Base-by-base conservation (phyloP, 1,140 invertebrate species). In the Gryllus bimaculatus region DNA sequence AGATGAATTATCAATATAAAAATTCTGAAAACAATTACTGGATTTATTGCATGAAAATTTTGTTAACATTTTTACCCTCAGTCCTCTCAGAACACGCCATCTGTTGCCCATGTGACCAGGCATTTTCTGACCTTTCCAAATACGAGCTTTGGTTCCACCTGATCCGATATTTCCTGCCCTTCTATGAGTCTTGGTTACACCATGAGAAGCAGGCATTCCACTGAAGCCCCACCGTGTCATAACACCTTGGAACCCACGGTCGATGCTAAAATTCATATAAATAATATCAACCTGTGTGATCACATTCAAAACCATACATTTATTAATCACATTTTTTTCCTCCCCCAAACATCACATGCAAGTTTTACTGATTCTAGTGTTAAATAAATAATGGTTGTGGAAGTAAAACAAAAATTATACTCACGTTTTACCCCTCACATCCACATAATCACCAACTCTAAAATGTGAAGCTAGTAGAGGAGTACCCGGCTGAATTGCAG, bases 171-270 rank as follows among this genome's bases (percentile, higher is more conserved):
- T 93, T 81, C 98, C 98, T 78, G 92, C 90, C 84, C 96, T 90
- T 82, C 98, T 89, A 86, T 99, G 97, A 26, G 94, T 95, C 90
- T 99, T 99, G 0, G 98, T 99, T 8, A 92, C 90, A 82, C 98
- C 97, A 85, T 98, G 97, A 76, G 92, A 92, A 10, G 93, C 93
- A 81, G 95, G 96, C 90, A 95, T 93, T 79, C 98, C 98, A 84
- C 95, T 93, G 84, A 99, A 97, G 73, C 96, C 96, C 91, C 96
- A 98, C 47, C 98, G 89, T 87, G 96, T 98, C 88, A 99, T 94
- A 0, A 98, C 98, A 78, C 98, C 98, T 91, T 99, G 97, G 84
- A 99, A 99, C n/a, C 98, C 98, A 84, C 93, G 90, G 84, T 96
- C 93, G 74, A 96, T 92, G 7, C 95, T 96, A 83, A 66, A 88